Evolutionary conservation across 1,140 invertebrate genomes (phyloP), one percentile per base, ranked within the genome.

Genomic region (Caenorhabditis tropicalis): DNA sequence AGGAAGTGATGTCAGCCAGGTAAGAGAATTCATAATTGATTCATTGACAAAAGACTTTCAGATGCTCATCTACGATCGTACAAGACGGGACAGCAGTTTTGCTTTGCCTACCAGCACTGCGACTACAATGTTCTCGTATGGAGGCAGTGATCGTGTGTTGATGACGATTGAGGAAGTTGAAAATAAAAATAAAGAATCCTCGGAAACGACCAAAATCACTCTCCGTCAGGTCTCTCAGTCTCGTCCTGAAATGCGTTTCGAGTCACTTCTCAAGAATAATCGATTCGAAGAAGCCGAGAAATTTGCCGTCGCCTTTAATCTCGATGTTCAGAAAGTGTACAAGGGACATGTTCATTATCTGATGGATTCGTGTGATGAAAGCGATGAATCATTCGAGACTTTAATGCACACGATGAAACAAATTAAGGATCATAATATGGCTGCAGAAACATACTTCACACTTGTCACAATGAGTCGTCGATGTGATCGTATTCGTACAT

Each of bases 241-340:
- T 36, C 36, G 65, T 1, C 65, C 65, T 9, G 65, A 74, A 46
- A 74, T 74, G 65, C 65, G 65, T 24, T 74, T 74, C 36, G 65
- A 74, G n/a, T 74, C 65, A 1, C 36, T 74, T 39, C 36, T 74
- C 12, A 74, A 74, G n/a, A 74, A 74, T 15, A 74, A 74, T 19
- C 33, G 65, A 24, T 74, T 74, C n/a, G 65, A 46, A 46, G 65
- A 74, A 46, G 65, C 65, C 7, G 65, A 74, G 24, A 74, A 74
- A n/a, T 74, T 74, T 43, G 65, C 65, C 21, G 33, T 46, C 9
- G n/a, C 65, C 3, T 74, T 74, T 15, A 74, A 43, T n/a, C 36
- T 74, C 3, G 65, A 74, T 46, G 65, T 74, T 24, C 65, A 74
- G 27, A 74, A 74, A 24, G 65, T 74, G 7, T 74, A 74, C 65